Conservation (phyloP, 2,797 vertebrate species). For the Sandelia bainsii region DNA sequence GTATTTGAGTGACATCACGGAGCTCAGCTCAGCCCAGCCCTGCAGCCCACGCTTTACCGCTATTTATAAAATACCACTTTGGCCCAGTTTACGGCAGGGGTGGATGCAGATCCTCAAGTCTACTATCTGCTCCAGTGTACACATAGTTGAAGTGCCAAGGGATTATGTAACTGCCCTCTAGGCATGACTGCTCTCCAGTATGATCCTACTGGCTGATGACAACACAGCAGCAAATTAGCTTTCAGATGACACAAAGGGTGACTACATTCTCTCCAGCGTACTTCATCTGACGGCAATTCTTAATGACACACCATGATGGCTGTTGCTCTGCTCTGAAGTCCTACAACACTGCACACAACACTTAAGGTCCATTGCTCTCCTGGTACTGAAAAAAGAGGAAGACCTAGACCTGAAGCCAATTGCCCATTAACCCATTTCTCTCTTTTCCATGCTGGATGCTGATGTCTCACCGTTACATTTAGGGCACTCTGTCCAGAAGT, state of each 20-base stretch:
- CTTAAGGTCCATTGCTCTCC: slow-evolving; percentile 28
- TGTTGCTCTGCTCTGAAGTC: slow-evolving; percentile 16
- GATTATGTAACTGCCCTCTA: slow-evolving; percentile 78
- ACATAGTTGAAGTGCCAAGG: slow-evolving; percentile 76
- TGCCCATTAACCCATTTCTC: slow-evolving; percentile 48
- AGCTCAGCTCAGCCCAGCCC: slow-evolving; percentile 73
- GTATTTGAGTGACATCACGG: slow-evolving; percentile 80
- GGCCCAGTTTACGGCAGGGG: slow-evolving; percentile 78
- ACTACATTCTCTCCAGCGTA: slow-evolving; percentile 33
- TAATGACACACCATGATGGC: slow-evolving; percentile 44
- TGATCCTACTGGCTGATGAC: slow-evolving; percentile 63
- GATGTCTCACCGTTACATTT: slow-evolving; percentile 21
- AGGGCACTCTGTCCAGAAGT: slow-evolving; percentile 13
- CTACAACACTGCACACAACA: slow-evolving; percentile 37
- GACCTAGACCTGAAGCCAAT: slow-evolving; percentile 31
- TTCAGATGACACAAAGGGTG: slow-evolving; percentile 55
- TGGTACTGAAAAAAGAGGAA: slow-evolving; percentile 19
- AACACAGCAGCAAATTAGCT: slow-evolving; percentile 56
- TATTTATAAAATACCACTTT: slow-evolving; percentile 85
- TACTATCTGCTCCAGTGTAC: slow-evolving; percentile 78
- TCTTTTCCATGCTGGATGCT: slow-evolving; percentile 8
- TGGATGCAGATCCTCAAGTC: slow-evolving; percentile 78
- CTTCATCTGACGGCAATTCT: slow-evolving; percentile 59
- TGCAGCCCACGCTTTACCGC: slow-evolving; percentile 80
- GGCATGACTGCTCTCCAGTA: slow-evolving; percentile 69